Base-by-base conservation (phyloP, 2,797 vertebrate species). In the Parotocinclus haroldoi region DNA sequence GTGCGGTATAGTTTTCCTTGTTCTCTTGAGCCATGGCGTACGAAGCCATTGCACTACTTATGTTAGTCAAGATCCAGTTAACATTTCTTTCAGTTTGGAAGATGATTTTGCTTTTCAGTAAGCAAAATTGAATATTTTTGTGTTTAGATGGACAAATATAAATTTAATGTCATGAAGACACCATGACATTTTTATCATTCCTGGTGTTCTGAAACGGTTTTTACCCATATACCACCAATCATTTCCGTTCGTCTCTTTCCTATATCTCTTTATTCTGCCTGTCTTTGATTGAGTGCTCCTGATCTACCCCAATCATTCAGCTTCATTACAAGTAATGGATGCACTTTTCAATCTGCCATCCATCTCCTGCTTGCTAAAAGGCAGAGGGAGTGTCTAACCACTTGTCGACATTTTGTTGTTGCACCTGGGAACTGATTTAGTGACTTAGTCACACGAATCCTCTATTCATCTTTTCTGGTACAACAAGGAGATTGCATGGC, bases 301-400 rank as follows among this genome's bases (percentile, higher is more conserved):
- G 72, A 68, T 66, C 68, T 10, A 16, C 66, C 76, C 76, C 76
- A 78, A 84, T 85, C 79, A 75, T 64, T 73, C 68, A 79, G 77
- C 82, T 82, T 87, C 76, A 84, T 87, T 85, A 84, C 73, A 45
- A 64, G 79, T 85, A 82, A 84, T 83, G 79, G 82, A 89, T 86
- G 80, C 63, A 68, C 13, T 17, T 49, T n/a, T 55, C 17, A 46
- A 16, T 19, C 8, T 49, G 69, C 36, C 44, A 36, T 70, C 42
- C 45, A 46, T 55, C 63, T 64, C 50, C 50, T 14, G 48, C 48
- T 27, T 48, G 36, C 60, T 9, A 36, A 38, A 50, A 18, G 46
- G 19, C 14, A 27, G 16, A 37, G 46, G 45, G 59, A 61, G 59
- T 50, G 45, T n/a, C 59, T 49, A 49, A 49, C 45, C 45, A 10